These are phyloP conservation scores for Excalfactoria chinensis DNA, from an alignment of 2,113 vertebrate species.

Conservation along the genomic window DNA sequence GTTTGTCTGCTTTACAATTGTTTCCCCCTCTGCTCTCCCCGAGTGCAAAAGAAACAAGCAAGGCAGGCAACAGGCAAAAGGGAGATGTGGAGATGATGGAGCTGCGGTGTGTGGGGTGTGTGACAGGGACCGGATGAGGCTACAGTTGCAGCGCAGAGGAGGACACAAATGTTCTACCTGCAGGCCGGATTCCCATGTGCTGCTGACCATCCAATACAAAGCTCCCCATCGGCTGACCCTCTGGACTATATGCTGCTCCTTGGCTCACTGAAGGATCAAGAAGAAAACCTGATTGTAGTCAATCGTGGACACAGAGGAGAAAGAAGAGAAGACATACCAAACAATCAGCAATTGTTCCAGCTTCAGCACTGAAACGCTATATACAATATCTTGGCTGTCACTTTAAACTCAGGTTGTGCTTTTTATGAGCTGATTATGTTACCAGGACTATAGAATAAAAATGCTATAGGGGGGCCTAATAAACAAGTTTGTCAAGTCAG, in stretches of 20 bases:
- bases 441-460: constrained; percentile 72
- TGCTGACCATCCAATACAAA: constrained; percentile 99
- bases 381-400: constrained; percentile 79
- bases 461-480: constrained; percentile 56
- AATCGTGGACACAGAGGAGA: constrained; percentile 98
- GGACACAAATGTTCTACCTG: constrained; percentile 82
- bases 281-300: constrained; percentile 99
- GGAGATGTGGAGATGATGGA: constrained; percentile 33
- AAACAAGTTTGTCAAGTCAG: constrained; percentile 46
- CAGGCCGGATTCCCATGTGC: constrained; percentile 99
- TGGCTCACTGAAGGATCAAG: constrained; percentile 99
- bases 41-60: constrained; percentile 69
- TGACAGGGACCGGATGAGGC: constrained; percentile 29
- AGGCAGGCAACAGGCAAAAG: constrained; percentile 74
- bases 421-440: constrained; percentile 64
- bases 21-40: not conserved
- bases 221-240: constrained; percentile 99
- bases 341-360: constrained; percentile 98
- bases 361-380: constrained; percentile 88
- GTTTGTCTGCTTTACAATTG: not conserved
- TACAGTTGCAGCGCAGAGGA: constrained; percentile 17
- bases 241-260: constrained; percentile 99
- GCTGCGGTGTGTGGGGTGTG: constrained; percentile 41
- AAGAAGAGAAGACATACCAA: constrained; percentile 98
- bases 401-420: constrained; percentile 64